These are phyloP conservation scores for Scalopus aquaticus DNA, from an alignment of 2,113 vertebrate genomes.

Conservation along the genomic window DNA sequence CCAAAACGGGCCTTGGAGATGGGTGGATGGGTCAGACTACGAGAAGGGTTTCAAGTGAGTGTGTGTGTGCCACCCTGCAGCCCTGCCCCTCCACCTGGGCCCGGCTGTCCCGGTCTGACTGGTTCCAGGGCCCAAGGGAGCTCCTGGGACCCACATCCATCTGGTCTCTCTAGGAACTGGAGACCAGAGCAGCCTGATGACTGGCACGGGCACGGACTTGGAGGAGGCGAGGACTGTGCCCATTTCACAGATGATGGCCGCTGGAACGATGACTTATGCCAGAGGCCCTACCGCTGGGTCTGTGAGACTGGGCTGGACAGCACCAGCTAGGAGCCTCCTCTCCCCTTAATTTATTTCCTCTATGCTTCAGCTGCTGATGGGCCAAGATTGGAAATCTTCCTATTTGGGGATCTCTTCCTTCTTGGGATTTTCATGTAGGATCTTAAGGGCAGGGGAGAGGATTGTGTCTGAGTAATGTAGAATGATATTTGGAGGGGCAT, in stretches of 20 bases:
- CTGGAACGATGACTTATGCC: conserved; percentile 85
- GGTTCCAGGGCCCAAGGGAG: no score
- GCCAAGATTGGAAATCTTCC: no score
- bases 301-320: conserved; percentile 72
- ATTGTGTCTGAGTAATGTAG: not conserved
- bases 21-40: conserved; percentile 78
- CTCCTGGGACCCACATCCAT: not conserved
- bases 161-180: conserved; percentile 80
- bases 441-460: not conserved
- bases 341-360: conserved; percentile 57
- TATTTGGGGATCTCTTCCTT: not conserved
- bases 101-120: no score
- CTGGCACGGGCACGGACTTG: conserved; percentile 78
- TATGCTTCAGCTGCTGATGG: not conserved
- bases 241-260: conserved; percentile 63
- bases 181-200: conserved; percentile 81
- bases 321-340: not conserved
- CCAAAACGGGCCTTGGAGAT: conserved; percentile 71
- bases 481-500: not conserved
- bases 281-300: conserved; percentile 71
- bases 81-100: not conserved
- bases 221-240: conserved; percentile 86
- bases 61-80: not conserved
- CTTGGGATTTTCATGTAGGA: not conserved
- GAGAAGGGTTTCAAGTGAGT: conserved; percentile 71